Evolutionary conservation across 35 echinoderm and acorn worm species (phyloP), one percentile per base, ranked within the genome.

Genomic region (Stichopus chloronotus): DNA sequence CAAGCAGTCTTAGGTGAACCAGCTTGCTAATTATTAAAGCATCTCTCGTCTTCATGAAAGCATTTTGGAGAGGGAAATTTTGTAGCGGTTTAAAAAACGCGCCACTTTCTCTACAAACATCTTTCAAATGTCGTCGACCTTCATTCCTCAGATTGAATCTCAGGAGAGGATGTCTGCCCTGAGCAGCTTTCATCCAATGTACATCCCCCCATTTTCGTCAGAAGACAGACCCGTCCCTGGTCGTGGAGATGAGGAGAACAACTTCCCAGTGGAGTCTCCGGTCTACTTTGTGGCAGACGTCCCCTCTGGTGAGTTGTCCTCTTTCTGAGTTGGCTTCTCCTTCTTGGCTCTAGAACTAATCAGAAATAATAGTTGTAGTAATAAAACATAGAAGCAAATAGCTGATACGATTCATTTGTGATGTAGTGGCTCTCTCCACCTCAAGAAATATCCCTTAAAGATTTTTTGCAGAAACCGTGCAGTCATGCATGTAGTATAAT

Each of bases 221-320:
- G 90, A 91, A 24, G 72, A 79, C 5, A 91, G 6, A 19, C 90
- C 79, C 20, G 76, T 91, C 5, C 71, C 90, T 56, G 90, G 90
- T 7, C 6, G 79, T 57, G 90, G 90, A 0, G 14, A 21, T 8
- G 58, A 91, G 8, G 71, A 91, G 74, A 19, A 56, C 9, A 53
- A 19, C 55, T 79, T 78, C n/a, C 90, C 90, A 3, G 71, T 91
- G 43, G 90, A 91, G 19, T 77, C 78, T 77, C 71, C 69, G 20
- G 63, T 91, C 16, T 77, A 91, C 43, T 91, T 91, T 91, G 17
- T 79, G 54, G 55, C 90, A 9, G 69, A 91, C 57, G 21, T 91
- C 58, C 16, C 16, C 8, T 6, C 8, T 54, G 87, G 87, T 71
- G 25, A 63, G 61, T 89, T 17, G 12, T 89, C 71, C 60, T 56